Evolutionary conservation across 2,888 invertebrate species (phyloP), one percentile per base, ranked within the genome.

Genomic region (Mesorhabditis spiculigera): DNA sequence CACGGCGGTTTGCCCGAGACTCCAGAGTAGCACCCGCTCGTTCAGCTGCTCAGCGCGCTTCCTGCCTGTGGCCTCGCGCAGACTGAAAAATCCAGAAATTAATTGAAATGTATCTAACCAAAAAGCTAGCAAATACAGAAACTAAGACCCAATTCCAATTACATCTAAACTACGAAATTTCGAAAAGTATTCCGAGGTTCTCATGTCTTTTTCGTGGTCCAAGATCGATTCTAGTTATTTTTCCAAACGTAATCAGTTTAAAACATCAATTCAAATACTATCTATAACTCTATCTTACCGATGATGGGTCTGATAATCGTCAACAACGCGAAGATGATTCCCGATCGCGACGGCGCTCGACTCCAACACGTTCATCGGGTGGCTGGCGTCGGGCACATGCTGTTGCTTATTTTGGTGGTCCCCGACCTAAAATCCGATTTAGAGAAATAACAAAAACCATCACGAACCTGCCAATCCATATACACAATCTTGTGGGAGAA

Each of bases 401-500:
- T 68, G 68, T 16, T 71, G 69, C 4, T 73, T 66, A 43, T 75
- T 73, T 44, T 75, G 69, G n/a, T 71, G 73, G 42, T 77, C 75
- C 43, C 78, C 78, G 50, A 69, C 68, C 72, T 72, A 43, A 58
- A 65, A 67, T 13, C 8, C 5, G 41, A n/a, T 4, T 6, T n/a
- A 5, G n/a, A 43, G 5, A 43, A 5, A 62, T 73, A 63, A 69
- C 1, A 45, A 58, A 16, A n/a, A 28, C 86, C 85, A 62, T 10
- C 41, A 4, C 95, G 95, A 44, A 94, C 93, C 90, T 94, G 93
- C 84, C 97, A 92, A 87, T 96, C 96, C 91, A 98, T 93, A 87
- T 97, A 98, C 43, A 98, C 94, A 77, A 96, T 90, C 88, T 98
- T 98, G 87, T 98, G 97, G 5, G 95, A 94, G 88, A 97, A 96